Base-by-base conservation (phyloP, 2,113 vertebrate species). In the Eudorcas thomsonii region DNA sequence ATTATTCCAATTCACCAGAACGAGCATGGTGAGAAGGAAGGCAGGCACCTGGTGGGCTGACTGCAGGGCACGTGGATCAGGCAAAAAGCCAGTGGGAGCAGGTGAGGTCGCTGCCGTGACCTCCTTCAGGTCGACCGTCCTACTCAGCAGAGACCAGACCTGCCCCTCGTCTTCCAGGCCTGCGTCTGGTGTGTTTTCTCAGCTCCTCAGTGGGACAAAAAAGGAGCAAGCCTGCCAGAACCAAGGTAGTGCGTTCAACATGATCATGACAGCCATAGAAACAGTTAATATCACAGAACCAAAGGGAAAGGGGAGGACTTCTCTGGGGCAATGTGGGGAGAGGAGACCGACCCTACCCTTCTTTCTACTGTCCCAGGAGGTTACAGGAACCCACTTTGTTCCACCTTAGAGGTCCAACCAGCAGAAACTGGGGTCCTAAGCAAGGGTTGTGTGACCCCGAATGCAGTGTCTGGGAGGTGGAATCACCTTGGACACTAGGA, bases 241-340 rank as follows among this genome's bases (percentile, higher is more conserved):
- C 3, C 16, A 67, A 67, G 62, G 2, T 2, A 0, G 62, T n/a
- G 62, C 0, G 0, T 0, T 4, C 33, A 64, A 19, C 62, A 10
- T n/a, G 0, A 67, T n/a, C 62, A 67, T 9, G 62, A 67, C 62
- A 67, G 62, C 33, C 0, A 3, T n/a, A n/a, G 33, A 67, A n/a
- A n/a, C 33, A 9, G 62, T 19, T 67, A 19, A 9, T n/a, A 67
- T 19, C 62, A 67, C 33, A 67, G 33, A n/a, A 67, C 62, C 62
- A 67, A 67, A n/a, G 62, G 33, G 7, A n/a, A 67, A 67, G 62
- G 2, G 33, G 33, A 67, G 62, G 62, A n/a, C 62, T n/a, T 67
- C 62, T n/a, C 33, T 67, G 62, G 62, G 62, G 9, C 16, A 19
- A n/a, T 10, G 62, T n/a, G 16, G 16, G 62, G 33, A 67, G 33